Evolutionary conservation across 2,888 invertebrate genomes (phyloP), one percentile per base, ranked within the genome.

Genomic region (Phrixothrix hirtus): DNA sequence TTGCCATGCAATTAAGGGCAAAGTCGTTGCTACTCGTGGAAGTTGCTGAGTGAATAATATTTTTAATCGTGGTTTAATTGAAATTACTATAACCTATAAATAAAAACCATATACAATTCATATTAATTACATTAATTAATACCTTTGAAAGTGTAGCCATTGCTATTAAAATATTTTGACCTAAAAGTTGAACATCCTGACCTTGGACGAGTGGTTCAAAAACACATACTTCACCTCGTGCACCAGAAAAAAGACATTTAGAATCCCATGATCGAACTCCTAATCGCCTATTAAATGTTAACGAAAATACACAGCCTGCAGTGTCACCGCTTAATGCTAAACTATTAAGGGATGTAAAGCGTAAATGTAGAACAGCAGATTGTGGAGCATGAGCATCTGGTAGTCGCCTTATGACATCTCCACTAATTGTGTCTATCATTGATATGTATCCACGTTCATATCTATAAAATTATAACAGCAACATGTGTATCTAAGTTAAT

Each of bases 161-260:
- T 0, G 97, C 97, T 44, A 97, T 83, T 48, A 97, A 82, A 45
- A 88, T 83, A 63, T 86, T 84, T 61, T 85, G 85, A 66, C 85
- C 85, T 59, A 92, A 75, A 10, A 89, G 87, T 71, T 89, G 84
- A 7, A 76, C 70, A 46, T 78, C 77, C 34, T 72, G 69, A 2
- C 71, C 78, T 36, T 75, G 69, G 9, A 75, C 62, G 9, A 90
- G 75, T 0, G 89, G 88, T 67, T 88, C 88, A 54, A 89, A 78
- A 7, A 83, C 81, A 67, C 87, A 87, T 34, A 93, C 94, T 81
- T 99, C 99, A 0, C 99, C 99, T 45, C 95, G 85, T 44, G 95
- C 95, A 21, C 98, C 98, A 25, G 97, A 96, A 76, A 99, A 99
- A 10, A 99, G 79, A 73, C 98, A 97, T 42, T 92, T 89, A 0